Evolutionary conservation across 2,888 invertebrate species (phyloP).

Genomic region (Eutolmus rufibarbis): DNA sequence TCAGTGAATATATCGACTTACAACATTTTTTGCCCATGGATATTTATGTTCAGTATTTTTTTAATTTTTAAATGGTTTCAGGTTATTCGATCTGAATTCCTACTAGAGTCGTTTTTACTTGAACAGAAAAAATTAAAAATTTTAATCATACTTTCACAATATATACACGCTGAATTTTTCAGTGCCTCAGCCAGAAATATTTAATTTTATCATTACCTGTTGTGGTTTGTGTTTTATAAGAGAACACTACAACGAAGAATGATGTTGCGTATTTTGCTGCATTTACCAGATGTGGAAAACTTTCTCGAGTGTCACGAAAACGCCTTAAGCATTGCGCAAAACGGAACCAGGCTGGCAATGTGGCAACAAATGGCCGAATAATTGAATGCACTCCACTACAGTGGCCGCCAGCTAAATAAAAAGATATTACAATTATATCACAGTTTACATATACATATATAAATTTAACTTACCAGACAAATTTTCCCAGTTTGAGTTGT

Average conservation of each 20-base stretch:
- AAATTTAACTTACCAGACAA: constrained; percentile 55
- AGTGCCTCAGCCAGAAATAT: neutral
- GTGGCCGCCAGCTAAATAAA: neutral
- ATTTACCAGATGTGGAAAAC: constrained; percentile 83
- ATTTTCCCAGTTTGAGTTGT: constrained; percentile 67
- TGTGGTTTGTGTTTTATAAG: constrained; percentile 62
- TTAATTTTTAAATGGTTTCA: no score
- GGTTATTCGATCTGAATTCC: no score
- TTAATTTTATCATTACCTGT: constrained; percentile 53
- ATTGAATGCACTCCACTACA: constrained; percentile 65
- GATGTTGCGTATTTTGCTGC: constrained; percentile 91
- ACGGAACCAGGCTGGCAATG: constrained; percentile 84
- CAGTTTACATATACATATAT: neutral
- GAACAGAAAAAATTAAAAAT: no score
- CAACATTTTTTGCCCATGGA: no score
- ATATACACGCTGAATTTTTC: no score
- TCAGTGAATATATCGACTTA: no score
- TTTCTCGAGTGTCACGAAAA: constrained; percentile 79
- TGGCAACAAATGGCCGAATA: constrained; percentile 72
- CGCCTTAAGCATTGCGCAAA: constrained; percentile 85
- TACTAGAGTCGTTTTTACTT: no score
- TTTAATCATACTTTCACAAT: no score
- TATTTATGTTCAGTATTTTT: no score
- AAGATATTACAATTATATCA: neutral
- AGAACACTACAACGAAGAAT: constrained; percentile 83